Evolutionary conservation across 2,888 invertebrate genomes (phyloP).

Genomic region (Nezara viridula): DNA sequence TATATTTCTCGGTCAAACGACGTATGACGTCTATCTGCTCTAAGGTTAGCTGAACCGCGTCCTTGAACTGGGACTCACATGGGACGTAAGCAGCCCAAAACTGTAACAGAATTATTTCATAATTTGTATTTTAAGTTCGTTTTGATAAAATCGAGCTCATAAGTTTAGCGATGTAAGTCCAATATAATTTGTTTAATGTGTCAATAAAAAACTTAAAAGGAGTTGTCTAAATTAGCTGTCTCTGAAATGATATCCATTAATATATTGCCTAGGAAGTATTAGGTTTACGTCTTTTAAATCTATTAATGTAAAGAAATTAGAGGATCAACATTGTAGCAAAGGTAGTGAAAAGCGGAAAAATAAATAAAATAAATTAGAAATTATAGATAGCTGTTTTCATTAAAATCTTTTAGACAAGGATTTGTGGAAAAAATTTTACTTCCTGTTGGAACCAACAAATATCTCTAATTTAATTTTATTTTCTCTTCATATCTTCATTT

Average conservation of each 20-base stretch:
- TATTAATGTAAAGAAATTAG: not conserved
- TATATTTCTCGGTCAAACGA: constrained; percentile 84
- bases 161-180: not conserved
- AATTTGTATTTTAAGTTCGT: not conserved
- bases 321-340: not conserved
- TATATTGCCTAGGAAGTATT: no score
- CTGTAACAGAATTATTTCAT: constrained; percentile 71
- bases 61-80: constrained; percentile 85
- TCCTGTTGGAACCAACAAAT: no score
- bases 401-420: no score
- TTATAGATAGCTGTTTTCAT: no score
- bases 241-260: no score
- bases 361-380: not conserved
- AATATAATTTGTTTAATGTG: not conserved
- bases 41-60: constrained; percentile 86
- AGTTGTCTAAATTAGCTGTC: no score
- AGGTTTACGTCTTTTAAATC: not conserved
- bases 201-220: no score
- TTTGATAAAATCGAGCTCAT: not conserved
- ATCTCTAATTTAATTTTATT: no score
- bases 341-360: not conserved
- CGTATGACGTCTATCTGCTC: constrained; percentile 90
- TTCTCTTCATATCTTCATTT: no score
- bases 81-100: constrained; percentile 91
- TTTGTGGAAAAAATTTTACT: no score